Conservation (phyloP, 2,888 invertebrate species). For the Saturnia pavonia region DNA sequence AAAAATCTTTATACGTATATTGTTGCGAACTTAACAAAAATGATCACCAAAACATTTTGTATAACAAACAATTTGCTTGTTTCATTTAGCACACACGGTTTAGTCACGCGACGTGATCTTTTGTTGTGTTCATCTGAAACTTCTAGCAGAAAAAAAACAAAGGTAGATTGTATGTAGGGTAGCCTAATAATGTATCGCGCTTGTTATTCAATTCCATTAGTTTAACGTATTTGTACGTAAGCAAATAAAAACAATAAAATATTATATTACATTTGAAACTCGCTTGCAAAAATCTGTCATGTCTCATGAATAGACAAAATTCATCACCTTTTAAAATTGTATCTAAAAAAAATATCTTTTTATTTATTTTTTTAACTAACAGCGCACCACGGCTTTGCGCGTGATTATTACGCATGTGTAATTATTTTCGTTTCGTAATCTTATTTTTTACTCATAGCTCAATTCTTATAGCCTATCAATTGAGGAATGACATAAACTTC, state of each 20-base stretch:
- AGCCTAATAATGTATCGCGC: background rate
- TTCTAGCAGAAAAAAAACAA: constrained; percentile 21
- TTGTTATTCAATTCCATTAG: background rate
- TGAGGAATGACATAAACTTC: too few relatives aligned
- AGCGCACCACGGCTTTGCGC: too few relatives aligned
- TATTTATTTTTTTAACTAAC: too few relatives aligned
- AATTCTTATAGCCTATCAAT: too few relatives aligned
- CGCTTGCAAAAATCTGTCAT: background rate
- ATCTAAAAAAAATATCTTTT: background rate
- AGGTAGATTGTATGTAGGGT: constrained; percentile 10
- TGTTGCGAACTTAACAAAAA: constrained; percentile 6
- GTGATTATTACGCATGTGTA: too few relatives aligned
- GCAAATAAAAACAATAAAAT: background rate
- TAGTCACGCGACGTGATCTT: constrained; percentile 12
- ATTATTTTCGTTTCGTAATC: too few relatives aligned
- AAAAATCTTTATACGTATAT: background rate
- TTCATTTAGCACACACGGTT: constrained; percentile 17
- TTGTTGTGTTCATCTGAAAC: constrained; percentile 19
- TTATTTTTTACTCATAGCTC: too few relatives aligned
- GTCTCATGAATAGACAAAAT: background rate
- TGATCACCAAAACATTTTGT: constrained; percentile 10
- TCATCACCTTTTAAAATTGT: too few relatives aligned
- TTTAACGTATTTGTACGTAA: background rate
- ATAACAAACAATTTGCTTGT: constrained; percentile 5
- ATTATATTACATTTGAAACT: background rate